Evolutionary conservation across 2,113 vertebrate species (phyloP).

Genomic region (Colistium nudipinnis): DNA sequence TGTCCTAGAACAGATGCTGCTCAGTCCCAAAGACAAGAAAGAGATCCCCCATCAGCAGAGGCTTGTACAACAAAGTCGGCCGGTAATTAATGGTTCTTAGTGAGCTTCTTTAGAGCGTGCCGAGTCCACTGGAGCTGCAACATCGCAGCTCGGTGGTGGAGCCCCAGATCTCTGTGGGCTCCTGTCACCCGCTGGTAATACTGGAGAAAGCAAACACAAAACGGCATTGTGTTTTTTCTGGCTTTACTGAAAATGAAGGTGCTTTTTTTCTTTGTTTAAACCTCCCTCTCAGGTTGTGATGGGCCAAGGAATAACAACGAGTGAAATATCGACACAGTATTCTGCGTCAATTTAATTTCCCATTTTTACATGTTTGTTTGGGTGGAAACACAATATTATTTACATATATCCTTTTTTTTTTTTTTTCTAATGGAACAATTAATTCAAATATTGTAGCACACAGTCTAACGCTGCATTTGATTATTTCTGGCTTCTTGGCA

Average conservation of each 20-base stretch:
- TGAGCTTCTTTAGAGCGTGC: constrained; percentile 25
- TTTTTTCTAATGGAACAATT: no score
- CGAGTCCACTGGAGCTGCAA: constrained; percentile 8
- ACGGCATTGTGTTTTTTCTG: not conserved
- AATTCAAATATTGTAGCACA: no score
- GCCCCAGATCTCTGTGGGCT: constrained; percentile 36
- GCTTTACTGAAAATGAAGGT: not conserved
- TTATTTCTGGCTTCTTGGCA: not conserved
- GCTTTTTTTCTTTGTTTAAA: no score
- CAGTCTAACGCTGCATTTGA: no score
- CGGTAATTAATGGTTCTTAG: constrained; percentile 40
- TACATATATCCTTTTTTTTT: no score
- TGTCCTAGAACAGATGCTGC: constrained; percentile 25
- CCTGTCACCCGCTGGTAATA: constrained; percentile 15
- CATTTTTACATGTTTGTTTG: not conserved
- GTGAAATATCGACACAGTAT: not conserved
- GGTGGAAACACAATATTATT: no score
- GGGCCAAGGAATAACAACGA: not conserved
- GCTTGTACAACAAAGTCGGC: constrained; percentile 41
- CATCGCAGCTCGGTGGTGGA: constrained; percentile 10
- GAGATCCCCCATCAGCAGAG: constrained; percentile 26
- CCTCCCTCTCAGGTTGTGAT: not conserved
- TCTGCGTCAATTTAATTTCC: not conserved
- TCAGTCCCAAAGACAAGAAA: constrained; percentile 24
- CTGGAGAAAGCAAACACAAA: not conserved